Conservation (phyloP, 2,888 invertebrate genomes). For the Erebia epiphron region DNA sequence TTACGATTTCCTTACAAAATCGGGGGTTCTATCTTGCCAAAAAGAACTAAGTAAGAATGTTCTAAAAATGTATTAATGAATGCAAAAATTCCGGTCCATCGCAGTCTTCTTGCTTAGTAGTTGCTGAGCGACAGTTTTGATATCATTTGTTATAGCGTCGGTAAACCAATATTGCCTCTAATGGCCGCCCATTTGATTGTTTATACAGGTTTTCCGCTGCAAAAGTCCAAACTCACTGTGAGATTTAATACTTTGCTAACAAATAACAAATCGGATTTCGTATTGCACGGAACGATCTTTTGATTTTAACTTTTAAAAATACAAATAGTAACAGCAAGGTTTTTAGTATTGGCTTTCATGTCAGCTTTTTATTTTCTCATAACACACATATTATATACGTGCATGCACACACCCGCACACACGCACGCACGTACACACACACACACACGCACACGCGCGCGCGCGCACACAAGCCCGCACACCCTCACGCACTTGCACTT, state of each 20-base stretch:
- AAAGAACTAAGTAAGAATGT: no score
- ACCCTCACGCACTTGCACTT: no score
- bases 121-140: slow-evolving; percentile 28
- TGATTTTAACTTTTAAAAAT: slow-evolving; percentile 14
- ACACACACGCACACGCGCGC: no score
- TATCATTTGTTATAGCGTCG: slow-evolving; percentile 40
- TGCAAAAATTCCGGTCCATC: neutral
- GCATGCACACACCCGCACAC: no score
- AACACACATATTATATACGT: no score
- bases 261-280: slow-evolving; percentile 36
- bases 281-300: slow-evolving; percentile 26
- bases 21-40: no score
- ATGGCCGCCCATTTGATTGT: slow-evolving; percentile 64
- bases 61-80: neutral
- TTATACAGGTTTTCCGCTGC: slow-evolving; percentile 45
- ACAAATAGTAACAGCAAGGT: neutral
- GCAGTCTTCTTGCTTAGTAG: slow-evolving; percentile 1
- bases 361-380: no score
- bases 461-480: no score
- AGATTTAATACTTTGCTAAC: slow-evolving; percentile 39
- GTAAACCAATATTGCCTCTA: slow-evolving; percentile 50
- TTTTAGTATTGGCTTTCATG: neutral
- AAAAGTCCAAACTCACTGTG: slow-evolving; percentile 34
- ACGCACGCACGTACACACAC: no score
- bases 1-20: no score